Base-by-base conservation (phyloP, 1,140 invertebrate genomes). In the Acyrthosiphon pisum region DNA sequence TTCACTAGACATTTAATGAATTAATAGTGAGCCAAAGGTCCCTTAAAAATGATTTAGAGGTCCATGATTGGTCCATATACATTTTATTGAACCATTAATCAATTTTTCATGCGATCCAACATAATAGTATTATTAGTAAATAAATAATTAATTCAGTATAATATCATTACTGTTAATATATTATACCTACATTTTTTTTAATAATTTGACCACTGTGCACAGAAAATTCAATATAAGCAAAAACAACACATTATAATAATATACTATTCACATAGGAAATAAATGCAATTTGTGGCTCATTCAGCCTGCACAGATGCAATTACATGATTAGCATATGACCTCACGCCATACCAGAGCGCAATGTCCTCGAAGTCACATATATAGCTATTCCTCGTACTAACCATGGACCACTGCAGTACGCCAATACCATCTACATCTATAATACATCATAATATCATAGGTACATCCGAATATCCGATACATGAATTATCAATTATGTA, bases 241-340 rank as follows among this genome's bases (percentile, higher is more conserved):
- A 6, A 76, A n/a, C n/a, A n/a, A 76, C 14, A 76, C 4, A n/a
- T n/a, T 76, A 6, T n/a, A n/a, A 76, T 76, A 76, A 76, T 35
- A 23, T 83, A 23, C 41, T 83, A 22, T 23, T 37, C 41, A 84
- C 37, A 87, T 11, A 87, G 44, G 41, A 46, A 88, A 53, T 53
- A 53, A 53, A 20, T 9, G 18, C n/a, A 35, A 89, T 56, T 89
- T 2, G 35, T 9, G 7, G 1, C 7, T 89, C n/a, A n/a, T 23
- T n/a, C 30, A 76, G 0, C 6, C 60, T 2, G 60, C 14, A n/a
- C 14, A 37, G 30, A 53, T 89, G 8, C 35, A 89, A 56, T 53
- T 89, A 56, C 35, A 89, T 56, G 48, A 89, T 89, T 56, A 53
- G 8, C 87, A 41, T 89, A 9, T 89, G 87, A 56, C 87, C 48